Base-by-base conservation (phyloP, 2,888 invertebrate genomes). In the Metacarcinus magister region DNA sequence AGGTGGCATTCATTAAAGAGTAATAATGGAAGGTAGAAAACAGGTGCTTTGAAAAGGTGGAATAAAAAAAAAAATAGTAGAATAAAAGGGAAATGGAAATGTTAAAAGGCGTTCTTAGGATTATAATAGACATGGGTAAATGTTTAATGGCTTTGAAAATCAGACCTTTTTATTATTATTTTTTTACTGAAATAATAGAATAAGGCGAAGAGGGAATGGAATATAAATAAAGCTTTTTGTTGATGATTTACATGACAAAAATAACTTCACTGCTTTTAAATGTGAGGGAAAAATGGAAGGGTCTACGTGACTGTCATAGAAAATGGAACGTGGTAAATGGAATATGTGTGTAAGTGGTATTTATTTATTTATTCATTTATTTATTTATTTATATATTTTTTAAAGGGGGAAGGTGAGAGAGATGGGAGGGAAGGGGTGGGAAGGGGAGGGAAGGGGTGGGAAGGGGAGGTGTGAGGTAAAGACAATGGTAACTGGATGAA, bases 21-120 rank as follows among this genome's bases (percentile, higher is more conserved):
- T 16, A 87, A 32, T 87, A 87, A 87, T 39, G 39, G 87, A 87
- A 87, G 39, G 87, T n/a, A 13, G 87, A 87, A 87, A 87, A 87
- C 39, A 87, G 87, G 39, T 87, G 87, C 87, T 32, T 87, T 32
- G 87, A 19, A 87, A 87, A 10, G 87, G 19, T 16, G 16, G 87
- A 19, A 16, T 32, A 19, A 87, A 8, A 87, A 87, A 0, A 87
- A 87, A 16, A 39, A 75, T 32, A 87, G 39, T 10, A 10, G n/a
- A 28, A 82, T 19, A 0, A 60, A 60, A 60, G 19, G 60, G 28
- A 32, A 82, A 82, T 10, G n/a, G 23, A n/a, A n/a, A 82, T 82
- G 0, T 82, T 23, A 28, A 82, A 28, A 39, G 87, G 2, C 0
- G 28, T 87, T 87, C 39, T 39, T 87, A 87, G 16, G 16, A 87